Conservation (phyloP, 2,113 vertebrate species). For the Cichladusa arquata region DNA sequence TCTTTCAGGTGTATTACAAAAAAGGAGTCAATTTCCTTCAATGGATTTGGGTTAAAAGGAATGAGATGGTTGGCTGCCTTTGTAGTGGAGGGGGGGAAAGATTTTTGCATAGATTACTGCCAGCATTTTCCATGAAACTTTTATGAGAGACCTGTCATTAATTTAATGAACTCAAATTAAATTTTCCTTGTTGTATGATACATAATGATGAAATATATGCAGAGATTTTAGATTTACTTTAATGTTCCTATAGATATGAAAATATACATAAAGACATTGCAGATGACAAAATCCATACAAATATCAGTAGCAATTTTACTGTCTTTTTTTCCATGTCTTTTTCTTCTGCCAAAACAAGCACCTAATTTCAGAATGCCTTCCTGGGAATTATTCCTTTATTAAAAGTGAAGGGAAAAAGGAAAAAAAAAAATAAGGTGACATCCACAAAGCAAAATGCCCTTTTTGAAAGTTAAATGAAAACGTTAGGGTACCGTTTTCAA, state of each 20-base stretch:
- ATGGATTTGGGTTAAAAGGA: slow-evolving; percentile 17
- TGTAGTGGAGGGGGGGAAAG: too few relatives aligned
- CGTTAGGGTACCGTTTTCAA: background rate
- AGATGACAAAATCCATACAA: background rate
- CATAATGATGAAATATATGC: slow-evolving; percentile 16
- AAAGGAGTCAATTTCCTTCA: slow-evolving; percentile 44
- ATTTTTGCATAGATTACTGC: background rate
- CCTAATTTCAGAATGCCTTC: background rate
- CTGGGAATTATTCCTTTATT: background rate
- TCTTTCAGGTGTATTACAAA: slow-evolving; percentile 40
- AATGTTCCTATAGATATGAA: slow-evolving; percentile 25
- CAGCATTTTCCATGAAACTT: slow-evolving; percentile 25
- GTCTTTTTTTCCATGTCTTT: background rate
- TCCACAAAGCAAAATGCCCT: background rate
- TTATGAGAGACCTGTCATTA: background rate
- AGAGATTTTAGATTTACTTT: slow-evolving; percentile 29
- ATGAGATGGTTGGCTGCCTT: background rate
- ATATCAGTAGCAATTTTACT: background rate
- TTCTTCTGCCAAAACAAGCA: background rate
- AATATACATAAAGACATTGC: background rate
- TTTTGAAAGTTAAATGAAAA: background rate
- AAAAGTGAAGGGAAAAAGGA: background rate
- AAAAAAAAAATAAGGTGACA: background rate
- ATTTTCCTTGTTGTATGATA: slow-evolving; percentile 21
- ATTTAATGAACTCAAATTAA: slow-evolving; percentile 30